These are phyloP conservation scores for Gadus macrocephalus DNA, from an alignment of 2,113 vertebrate genomes.

Conservation along the genomic window DNA sequence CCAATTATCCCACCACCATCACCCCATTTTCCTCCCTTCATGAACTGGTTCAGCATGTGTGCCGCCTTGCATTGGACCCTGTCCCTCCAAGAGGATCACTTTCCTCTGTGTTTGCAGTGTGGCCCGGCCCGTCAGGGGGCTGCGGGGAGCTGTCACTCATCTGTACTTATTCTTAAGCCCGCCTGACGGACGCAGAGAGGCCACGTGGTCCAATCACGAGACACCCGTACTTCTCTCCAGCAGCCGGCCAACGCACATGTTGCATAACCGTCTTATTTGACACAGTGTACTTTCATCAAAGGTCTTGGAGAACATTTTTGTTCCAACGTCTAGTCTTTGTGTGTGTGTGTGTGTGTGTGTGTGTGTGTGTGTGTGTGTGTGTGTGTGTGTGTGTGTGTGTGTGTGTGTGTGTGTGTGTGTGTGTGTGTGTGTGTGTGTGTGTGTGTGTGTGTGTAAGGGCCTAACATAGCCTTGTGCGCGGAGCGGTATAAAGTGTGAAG, in stretches of 20 bases:
- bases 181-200: conserved; percentile 19
- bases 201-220: conserved; percentile 22
- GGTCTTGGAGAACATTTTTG: conserved; percentile 36
- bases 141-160: conserved; percentile 15
- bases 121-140: not conserved
- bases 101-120: conserved; percentile 2
- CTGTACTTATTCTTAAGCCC: conserved; percentile 24
- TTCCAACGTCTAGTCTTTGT: conserved; percentile 8
- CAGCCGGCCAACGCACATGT: conserved; percentile 33
- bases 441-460: not conserved
- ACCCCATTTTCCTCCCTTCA: conserved; percentile 9
- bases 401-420: not conserved
- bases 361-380: not conserved
- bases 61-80: not conserved
- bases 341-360: conserved; percentile 13
- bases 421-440: not conserved
- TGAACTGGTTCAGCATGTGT: not conserved
- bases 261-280: conserved; percentile 44
- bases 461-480: no score
- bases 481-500: not conserved
- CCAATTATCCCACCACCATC: not conserved
- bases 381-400: conserved; percentile 9
- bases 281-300: conserved; percentile 39
- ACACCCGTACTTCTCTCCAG: conserved; percentile 14
- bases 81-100: not conserved